phyloP scores from a whole-genome alignment of 1,140 invertebrate genomes.

The Lepidostoma basale region DNA sequence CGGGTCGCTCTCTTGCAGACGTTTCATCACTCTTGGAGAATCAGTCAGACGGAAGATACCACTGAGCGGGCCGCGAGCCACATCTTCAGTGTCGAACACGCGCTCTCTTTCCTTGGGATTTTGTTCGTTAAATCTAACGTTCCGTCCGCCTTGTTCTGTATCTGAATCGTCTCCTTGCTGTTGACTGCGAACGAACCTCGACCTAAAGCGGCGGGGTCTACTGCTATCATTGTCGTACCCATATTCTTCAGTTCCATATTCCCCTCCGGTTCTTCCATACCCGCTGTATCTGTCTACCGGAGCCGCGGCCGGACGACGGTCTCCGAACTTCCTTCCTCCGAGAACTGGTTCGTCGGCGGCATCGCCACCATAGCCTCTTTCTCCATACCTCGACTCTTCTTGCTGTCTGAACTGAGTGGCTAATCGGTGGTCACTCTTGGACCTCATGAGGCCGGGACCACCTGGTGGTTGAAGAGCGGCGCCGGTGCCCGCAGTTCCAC shows the following conservation, averaged over 20 bases:
- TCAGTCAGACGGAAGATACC: constrained; percentile 89
- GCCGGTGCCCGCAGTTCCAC: constrained; percentile 53
- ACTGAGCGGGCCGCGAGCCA: constrained; percentile 84
- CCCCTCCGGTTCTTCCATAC: constrained; percentile 61
- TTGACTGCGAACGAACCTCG: constrained; percentile 72
- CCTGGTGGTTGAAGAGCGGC: constrained; percentile 66
- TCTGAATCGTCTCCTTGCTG: constrained; percentile 73
- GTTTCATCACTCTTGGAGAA: constrained; percentile 86
- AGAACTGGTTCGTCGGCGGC: constrained; percentile 65
- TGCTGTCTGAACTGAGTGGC: constrained; percentile 88
- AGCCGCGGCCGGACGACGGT: constrained; percentile 62
- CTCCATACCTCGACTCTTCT: constrained; percentile 69
- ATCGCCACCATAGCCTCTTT: constrained; percentile 56
- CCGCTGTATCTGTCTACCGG: constrained; percentile 57
- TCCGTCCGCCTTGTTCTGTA: constrained; percentile 63
- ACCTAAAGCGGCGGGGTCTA: constrained; percentile 69
- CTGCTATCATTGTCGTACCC: constrained; percentile 64
- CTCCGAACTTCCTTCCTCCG: constrained; percentile 75
- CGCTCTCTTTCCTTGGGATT: constrained; percentile 68
- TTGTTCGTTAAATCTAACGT: constrained; percentile 66
- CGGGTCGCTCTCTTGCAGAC: constrained; percentile 80
- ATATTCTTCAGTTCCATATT: constrained; percentile 69
- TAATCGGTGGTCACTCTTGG: constrained; percentile 91
- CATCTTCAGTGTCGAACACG: constrained; percentile 88
- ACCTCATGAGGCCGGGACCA: constrained; percentile 80